These are phyloP conservation scores for Perdix hodgsoniae DNA, from an alignment of 2,797 vertebrate genomes.

Conservation along the genomic window DNA sequence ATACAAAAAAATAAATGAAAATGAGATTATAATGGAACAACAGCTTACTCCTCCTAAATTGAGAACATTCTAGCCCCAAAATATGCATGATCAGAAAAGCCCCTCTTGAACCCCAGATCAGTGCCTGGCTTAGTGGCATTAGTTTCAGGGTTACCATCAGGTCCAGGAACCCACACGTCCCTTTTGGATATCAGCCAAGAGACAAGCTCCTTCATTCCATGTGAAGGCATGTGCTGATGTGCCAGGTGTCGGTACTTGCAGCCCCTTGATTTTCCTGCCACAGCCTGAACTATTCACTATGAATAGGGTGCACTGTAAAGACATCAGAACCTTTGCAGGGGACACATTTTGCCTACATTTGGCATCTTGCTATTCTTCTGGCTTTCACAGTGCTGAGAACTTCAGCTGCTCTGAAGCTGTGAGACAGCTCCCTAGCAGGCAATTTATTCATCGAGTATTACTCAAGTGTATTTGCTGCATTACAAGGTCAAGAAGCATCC, in stretches of 20 bases:
- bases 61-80: background rate
- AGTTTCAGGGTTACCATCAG: background rate
- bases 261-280: background rate
- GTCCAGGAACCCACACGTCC: rapidly evolving
- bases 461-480: background rate
- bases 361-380: background rate
- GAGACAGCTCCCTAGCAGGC: background rate
- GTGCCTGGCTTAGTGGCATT: rapidly evolving
- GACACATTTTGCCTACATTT: background rate
- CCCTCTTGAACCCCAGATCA: background rate
- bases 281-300: background rate
- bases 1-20: background rate
- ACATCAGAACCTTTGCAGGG: background rate
- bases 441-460: background rate
- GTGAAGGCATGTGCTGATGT: background rate
- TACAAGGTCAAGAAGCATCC: background rate
- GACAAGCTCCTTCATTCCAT: too few relatives aligned
- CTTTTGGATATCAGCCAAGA: rapidly evolving
- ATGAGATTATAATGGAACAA: background rate
- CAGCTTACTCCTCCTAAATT: background rate
- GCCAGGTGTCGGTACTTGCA: rapidly evolving
- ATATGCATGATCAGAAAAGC: background rate
- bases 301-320: background rate
- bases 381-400: background rate
- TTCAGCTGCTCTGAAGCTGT: background rate